Conservation (phyloP, 2,888 invertebrate genomes). For the Oscheius onirici region DNA sequence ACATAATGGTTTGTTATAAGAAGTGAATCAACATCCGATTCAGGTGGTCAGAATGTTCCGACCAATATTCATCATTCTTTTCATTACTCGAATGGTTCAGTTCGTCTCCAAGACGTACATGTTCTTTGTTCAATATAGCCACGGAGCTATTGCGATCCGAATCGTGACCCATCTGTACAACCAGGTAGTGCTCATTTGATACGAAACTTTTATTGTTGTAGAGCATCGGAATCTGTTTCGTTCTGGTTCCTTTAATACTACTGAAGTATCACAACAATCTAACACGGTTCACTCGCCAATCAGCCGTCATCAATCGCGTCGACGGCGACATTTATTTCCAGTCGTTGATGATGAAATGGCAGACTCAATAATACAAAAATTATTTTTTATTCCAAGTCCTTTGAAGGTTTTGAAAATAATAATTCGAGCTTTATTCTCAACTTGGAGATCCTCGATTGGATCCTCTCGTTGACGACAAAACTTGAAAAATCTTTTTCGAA, state of each 20-base stretch:
- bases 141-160: slow-evolving; percentile 13
- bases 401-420: no score
- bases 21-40: neutral
- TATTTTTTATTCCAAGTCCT: neutral
- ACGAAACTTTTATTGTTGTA: neutral
- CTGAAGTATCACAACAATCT: slow-evolving; percentile 17
- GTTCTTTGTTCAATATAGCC: neutral
- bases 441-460: no score
- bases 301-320: slow-evolving; percentile 11
- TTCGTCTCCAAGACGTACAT: slow-evolving; percentile 10
- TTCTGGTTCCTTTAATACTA: slow-evolving; percentile 9
- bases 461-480: no score
- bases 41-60: slow-evolving; percentile 25
- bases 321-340: slow-evolving; percentile 14
- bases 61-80: slow-evolving; percentile 16
- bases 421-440: no score
- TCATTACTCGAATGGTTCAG: slow-evolving; percentile 8
- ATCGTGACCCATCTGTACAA: slow-evolving; percentile 24
- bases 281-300: slow-evolving; percentile 21
- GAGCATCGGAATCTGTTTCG: slow-evolving; percentile 24
- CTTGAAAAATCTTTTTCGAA: no score
- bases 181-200: neutral
- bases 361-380: neutral
- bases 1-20: slow-evolving; percentile 22
- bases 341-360: slow-evolving; percentile 10